Evolutionary conservation across 1,140 invertebrate species (phyloP).

Genomic region (Lepidotrigona ventralis): DNA sequence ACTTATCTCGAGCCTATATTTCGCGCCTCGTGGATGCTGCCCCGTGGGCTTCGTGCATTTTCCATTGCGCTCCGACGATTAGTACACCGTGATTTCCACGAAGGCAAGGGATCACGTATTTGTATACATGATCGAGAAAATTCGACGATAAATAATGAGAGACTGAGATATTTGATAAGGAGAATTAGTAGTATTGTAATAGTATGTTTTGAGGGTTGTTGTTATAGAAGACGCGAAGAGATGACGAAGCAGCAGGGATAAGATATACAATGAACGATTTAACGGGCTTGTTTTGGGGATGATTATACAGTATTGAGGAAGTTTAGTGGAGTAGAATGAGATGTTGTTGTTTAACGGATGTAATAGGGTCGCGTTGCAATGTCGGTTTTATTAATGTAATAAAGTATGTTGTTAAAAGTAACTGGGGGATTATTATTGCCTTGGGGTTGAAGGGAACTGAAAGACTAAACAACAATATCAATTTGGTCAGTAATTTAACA

Average conservation of each 20-base stretch:
- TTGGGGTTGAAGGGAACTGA: not conserved
- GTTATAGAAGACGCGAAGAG: not conserved
- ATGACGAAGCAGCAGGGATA: not conserved
- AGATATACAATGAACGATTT: not conserved
- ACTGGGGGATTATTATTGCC: not conserved
- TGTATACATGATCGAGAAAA: not conserved
- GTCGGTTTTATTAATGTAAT: conserved; percentile 6
- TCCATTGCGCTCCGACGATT: not conserved
- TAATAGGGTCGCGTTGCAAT: not conserved
- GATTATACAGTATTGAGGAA: conserved; percentile 6
- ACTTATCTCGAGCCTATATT: not conserved
- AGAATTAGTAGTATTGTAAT: not conserved
- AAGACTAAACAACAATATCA: not conserved
- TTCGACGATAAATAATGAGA: too few species aligned
- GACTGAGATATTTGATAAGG: not conserved
- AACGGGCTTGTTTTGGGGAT: conserved; percentile 15
- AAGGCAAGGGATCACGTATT: not conserved
- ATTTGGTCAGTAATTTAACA: not conserved
- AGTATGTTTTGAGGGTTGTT: not conserved
- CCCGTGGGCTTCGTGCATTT: not conserved
- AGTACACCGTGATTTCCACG: not conserved
- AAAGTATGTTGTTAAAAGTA: not conserved
- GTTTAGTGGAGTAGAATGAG: conserved; percentile 6
- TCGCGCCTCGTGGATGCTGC: not conserved
- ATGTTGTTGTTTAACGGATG: not conserved